Base-by-base conservation (phyloP, 1,140 invertebrate genomes). In the Camponotus pennsylvanicus region DNA sequence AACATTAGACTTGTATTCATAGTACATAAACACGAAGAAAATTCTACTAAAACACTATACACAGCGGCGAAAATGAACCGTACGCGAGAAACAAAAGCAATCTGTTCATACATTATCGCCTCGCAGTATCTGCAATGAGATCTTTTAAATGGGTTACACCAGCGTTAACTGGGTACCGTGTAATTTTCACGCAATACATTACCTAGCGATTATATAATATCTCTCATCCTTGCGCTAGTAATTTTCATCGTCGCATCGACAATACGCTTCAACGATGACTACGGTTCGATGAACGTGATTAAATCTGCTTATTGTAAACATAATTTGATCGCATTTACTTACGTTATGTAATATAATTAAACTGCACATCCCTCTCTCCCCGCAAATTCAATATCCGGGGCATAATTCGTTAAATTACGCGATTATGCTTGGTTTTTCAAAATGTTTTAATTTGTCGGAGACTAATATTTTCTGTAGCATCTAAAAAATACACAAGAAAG, bases 51-150 rank as follows among this genome's bases (percentile, higher is more conserved):
- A 45, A 40, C 21, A n/a, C 45, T 76, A 61, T 3, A 69, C 63
- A 55, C 37, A 40, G 45, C 21, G 27, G 40, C 79, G 79, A 75
- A 8, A 83, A 83, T 61, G 40, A 73, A 75, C 37, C 9, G 55
- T 1, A 55, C 49, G 52, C 76, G 64, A 76, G 64, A 69, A 85
- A 79, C 84, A 85, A 79, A 85, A 80, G 76, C 84, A 79, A 85
- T 79, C 75, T 85, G 63, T 85, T 66, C 84, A 82, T 85, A 79
- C 76, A 85, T 85, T 85, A 85, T 85, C 84, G 42, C 64, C 52
- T 37, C 49, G 77, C 40, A 32, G 55, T 85, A 85, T 85, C 84
- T 80, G 64, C 84, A 83, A 83, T 75, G 79, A 83, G 79, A 83
- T 83, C 79, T 83, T 83, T 83, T 73, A 83, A 83, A 83, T 73